These are phyloP conservation scores for Brassicogethes aeneus DNA, from an alignment of 2,888 invertebrate species.

Conservation along the genomic window DNA sequence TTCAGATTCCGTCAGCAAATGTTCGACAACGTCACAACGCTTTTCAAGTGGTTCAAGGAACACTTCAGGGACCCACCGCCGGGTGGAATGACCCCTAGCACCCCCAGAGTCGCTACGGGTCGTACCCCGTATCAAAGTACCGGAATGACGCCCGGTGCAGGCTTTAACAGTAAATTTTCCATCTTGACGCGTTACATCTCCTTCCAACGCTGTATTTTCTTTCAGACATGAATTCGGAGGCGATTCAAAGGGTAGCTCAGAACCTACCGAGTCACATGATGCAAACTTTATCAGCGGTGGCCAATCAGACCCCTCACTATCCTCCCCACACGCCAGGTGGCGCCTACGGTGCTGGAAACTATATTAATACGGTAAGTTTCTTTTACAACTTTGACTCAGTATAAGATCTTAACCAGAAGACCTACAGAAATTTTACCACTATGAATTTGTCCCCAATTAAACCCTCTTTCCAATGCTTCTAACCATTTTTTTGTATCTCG, in stretches of 20 bases:
- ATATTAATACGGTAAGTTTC: constrained; percentile 58
- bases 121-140: constrained; percentile 46
- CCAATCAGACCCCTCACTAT: constrained; percentile 59
- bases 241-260: constrained; percentile 62
- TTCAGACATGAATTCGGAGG: constrained; percentile 52
- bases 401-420: too few species aligned
- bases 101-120: constrained; percentile 52
- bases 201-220: too few species aligned
- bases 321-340: constrained; percentile 71
- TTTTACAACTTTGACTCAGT: constrained; percentile 3
- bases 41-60: constrained; percentile 97
- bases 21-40: constrained; percentile 69
- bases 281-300: constrained; percentile 61
- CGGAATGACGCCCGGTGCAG: constrained; percentile 29
- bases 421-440: too few species aligned
- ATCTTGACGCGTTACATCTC: too few species aligned
- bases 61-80: constrained; percentile 90
- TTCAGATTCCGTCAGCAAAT: constrained; percentile 82
- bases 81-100: constrained; percentile 59
- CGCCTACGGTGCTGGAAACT: constrained; percentile 51
- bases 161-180: constrained; percentile 24
- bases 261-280: constrained; percentile 62
- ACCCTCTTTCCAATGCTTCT: too few species aligned
- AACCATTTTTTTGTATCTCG: too few species aligned
- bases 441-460: too few species aligned